Percentiles rank a stretch among this genome's conserved stretches.
Evolutionary conservation across 2,113 vertebrate species (phyloP).

Genomic region (Hemiprocne comata): DNA sequence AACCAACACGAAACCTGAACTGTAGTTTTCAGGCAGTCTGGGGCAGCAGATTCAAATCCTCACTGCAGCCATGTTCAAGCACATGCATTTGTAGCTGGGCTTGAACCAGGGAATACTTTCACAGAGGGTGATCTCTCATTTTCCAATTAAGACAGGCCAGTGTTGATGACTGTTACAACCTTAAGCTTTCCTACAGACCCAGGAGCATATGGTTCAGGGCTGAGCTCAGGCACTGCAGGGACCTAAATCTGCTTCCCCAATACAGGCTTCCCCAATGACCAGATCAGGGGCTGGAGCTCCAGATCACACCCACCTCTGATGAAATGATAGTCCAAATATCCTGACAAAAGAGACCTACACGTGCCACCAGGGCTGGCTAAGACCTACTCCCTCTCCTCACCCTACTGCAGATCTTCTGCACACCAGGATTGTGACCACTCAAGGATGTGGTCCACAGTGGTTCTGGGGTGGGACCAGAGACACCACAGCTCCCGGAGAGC

Average conservation of each 20-base stretch:
- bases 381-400: not conserved
- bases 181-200: not conserved
- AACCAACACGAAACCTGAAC: not conserved
- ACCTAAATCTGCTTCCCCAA: not conserved
- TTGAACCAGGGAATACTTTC: not conserved
- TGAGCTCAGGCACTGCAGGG: not conserved
- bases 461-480: not conserved
- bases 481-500: not conserved
- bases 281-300: not conserved
- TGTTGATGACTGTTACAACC: not conserved
- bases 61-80: not conserved
- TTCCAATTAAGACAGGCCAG: too few species aligned
- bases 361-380: not conserved
- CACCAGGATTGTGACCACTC: accelerated
- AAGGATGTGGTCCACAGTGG: not conserved
- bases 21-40: not conserved
- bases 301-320: not conserved
- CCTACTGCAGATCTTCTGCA: not conserved
- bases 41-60: not conserved
- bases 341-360: not conserved
- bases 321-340: not conserved
- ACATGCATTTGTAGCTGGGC: accelerated
- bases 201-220: not conserved
- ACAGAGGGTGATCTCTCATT: not conserved
- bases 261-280: not conserved